Percentiles rank a stretch among this genome's conserved stretches.
Conservation (phyloP, 1,140 invertebrate species). For the Drosophila parvula region DNA sequence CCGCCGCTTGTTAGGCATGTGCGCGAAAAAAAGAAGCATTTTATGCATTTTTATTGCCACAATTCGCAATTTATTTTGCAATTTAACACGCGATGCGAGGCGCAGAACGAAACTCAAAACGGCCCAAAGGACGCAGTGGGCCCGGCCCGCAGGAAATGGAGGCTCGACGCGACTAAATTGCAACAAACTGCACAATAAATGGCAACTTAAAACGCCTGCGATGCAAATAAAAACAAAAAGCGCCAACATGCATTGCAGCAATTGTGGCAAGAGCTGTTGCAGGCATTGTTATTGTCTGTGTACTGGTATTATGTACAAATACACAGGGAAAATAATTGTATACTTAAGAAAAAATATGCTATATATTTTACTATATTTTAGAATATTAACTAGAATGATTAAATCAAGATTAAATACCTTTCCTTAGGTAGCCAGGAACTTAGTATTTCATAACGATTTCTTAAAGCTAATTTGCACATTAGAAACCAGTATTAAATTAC, state of each 20-base stretch:
- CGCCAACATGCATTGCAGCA: constrained; percentile 46
- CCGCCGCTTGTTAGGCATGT: constrained; percentile 62
- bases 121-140: constrained; percentile 22
- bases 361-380: too few species aligned
- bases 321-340: neutral
- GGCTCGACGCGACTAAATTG: constrained; percentile 64
- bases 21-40: constrained; percentile 70
- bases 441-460: neutral
- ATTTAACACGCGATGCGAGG: constrained; percentile 73
- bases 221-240: constrained; percentile 42
- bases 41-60: constrained; percentile 79
- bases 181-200: constrained; percentile 81
- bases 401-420: neutral
- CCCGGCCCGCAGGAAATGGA: constrained; percentile 26
- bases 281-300: constrained; percentile 51
- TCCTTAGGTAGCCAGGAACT: neutral
- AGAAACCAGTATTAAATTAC: neutral
- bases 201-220: constrained; percentile 73
- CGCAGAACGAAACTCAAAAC: constrained; percentile 1
- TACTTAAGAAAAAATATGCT: too few species aligned
- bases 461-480: neutral
- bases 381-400: neutral
- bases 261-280: constrained; percentile 49
- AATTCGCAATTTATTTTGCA: constrained; percentile 81
- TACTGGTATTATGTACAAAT: constrained; percentile 20